phyloP scores from a whole-genome alignment of 2,888 invertebrate genomes.

The Conomelus anceps region DNA sequence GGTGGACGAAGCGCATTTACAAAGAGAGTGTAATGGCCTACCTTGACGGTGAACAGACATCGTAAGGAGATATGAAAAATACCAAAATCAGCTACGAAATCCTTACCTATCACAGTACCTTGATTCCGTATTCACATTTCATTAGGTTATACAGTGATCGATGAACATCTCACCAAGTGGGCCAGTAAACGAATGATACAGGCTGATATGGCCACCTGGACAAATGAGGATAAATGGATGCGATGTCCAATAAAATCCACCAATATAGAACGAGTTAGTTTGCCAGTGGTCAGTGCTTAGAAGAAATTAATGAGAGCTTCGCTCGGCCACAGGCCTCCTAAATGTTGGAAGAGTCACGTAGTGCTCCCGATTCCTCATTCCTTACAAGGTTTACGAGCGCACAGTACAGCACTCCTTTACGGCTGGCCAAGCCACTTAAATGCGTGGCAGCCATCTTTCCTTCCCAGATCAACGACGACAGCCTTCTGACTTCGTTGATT shows the following conservation, averaged over 20 bases:
- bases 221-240: neutral
- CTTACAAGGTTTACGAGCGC: neutral
- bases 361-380: neutral
- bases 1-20: too few species aligned
- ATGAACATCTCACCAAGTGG: neutral
- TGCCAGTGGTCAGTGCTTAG: neutral
- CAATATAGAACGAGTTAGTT: neutral
- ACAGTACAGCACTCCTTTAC: neutral
- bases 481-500: neutral
- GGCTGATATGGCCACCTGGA: neutral
- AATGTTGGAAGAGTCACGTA: neutral
- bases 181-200: neutral
- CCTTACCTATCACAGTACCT: neutral
- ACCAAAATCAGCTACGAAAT: too few species aligned
- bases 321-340: neutral
- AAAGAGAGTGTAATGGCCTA: too few species aligned
- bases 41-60: too few species aligned
- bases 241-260: neutral
- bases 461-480: neutral
- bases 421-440: neutral
- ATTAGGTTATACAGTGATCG: neutral
- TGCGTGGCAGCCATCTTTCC: neutral
- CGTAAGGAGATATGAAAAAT: too few species aligned
- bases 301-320: neutral
- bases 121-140: too few species aligned